Conservation (phyloP, 2,888 invertebrate species). For the Drosophila cyrtoloma region DNA sequence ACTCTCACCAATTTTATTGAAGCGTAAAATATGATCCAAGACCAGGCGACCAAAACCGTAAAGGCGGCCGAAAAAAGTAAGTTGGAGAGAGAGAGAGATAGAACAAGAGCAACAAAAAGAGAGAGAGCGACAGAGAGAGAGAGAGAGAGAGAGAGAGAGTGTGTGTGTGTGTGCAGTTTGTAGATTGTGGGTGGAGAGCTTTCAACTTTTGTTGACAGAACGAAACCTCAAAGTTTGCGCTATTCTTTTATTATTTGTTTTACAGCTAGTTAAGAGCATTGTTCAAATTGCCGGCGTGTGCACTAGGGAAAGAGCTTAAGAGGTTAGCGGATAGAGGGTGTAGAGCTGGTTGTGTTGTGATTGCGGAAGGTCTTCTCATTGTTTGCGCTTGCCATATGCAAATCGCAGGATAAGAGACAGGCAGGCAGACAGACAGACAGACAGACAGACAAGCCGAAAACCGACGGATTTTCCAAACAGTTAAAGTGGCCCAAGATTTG, state of each 20-base stretch:
- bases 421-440: slow-evolving; percentile 8
- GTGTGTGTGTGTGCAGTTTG: slow-evolving; percentile 9
- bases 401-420: slow-evolving; percentile 39
- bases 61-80: slow-evolving; percentile 32
- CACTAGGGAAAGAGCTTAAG: slow-evolving; percentile 9
- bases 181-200: slow-evolving; percentile 28
- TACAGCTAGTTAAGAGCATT: slow-evolving; percentile 78
- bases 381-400: slow-evolving; percentile 62
- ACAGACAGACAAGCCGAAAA: slow-evolving; percentile 13
- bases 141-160: neutral
- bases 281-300: slow-evolving; percentile 65
- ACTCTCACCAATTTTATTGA: slow-evolving; percentile 72
- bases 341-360: neutral
- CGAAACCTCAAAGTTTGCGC: slow-evolving; percentile 76
- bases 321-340: neutral
- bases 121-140: neutral
- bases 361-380: slow-evolving; percentile 32
- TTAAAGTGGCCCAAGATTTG: slow-evolving; percentile 22
- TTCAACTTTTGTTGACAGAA: slow-evolving; percentile 76
- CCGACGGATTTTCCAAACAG: neutral
- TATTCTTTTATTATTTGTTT: slow-evolving; percentile 75
- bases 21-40: slow-evolving; percentile 75
- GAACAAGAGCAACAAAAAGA: too few relatives aligned
- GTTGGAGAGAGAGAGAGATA: too few relatives aligned
- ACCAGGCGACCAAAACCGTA: slow-evolving; percentile 41